Conservation (phyloP, 1,140 invertebrate species). For the Cydia amplana region DNA sequence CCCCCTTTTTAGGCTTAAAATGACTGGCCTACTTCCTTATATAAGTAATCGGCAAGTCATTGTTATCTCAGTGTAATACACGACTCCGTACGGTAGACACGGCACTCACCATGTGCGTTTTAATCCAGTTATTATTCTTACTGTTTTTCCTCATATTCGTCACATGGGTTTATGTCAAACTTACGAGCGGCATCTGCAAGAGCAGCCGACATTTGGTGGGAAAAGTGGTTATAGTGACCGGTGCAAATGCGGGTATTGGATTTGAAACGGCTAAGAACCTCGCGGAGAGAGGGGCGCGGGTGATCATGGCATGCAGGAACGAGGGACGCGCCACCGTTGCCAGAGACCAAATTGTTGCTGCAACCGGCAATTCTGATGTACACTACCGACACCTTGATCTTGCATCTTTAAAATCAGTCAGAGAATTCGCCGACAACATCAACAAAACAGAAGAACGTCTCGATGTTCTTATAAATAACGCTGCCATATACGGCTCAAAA, state of each 20-base stretch:
- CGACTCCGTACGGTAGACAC: not conserved
- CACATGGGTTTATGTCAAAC: constrained; percentile 39
- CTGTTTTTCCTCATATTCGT: constrained; percentile 34
- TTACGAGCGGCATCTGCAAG: constrained; percentile 53
- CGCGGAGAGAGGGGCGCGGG: constrained; percentile 86
- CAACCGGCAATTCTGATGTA: constrained; percentile 75
- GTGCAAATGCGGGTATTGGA: constrained; percentile 92
- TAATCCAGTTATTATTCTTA: constrained; percentile 36
- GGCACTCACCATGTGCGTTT: not conserved
- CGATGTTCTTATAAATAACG: constrained; percentile 92
- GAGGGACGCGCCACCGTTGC: constrained; percentile 73
- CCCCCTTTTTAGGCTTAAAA: no score
- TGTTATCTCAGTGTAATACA: not conserved
- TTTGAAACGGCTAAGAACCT: constrained; percentile 89
- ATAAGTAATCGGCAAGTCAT: not conserved
- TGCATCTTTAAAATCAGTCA: constrained; percentile 87
- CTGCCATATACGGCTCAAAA: constrained; percentile 74
- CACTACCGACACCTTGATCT: constrained; percentile 83
- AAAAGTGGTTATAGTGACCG: constrained; percentile 92
- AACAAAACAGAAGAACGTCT: constrained; percentile 83
- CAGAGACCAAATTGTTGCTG: constrained; percentile 72
- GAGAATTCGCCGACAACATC: constrained; percentile 83
- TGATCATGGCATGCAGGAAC: constrained; percentile 92
- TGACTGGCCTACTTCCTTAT: no score
- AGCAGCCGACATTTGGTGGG: constrained; percentile 62